Percentiles rank a stretch among this genome's conserved stretches.
Evolutionary conservation across 2,113 vertebrate species (phyloP).

Genomic region (Cranoglanis bouderius): DNA sequence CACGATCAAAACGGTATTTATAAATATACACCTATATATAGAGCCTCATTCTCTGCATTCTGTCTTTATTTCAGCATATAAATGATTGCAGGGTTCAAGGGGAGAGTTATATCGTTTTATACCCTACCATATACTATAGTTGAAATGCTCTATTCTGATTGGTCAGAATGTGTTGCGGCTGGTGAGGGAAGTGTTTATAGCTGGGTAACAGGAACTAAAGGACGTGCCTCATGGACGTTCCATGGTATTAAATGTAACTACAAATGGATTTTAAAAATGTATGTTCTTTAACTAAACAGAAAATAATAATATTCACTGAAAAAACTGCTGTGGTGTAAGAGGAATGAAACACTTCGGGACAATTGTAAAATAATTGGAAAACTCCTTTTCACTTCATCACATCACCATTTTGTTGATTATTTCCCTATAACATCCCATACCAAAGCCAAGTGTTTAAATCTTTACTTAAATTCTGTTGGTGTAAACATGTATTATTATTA

Average conservation of each 20-base stretch:
- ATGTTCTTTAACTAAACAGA: not conserved
- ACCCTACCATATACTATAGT: too few species aligned
- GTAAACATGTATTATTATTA: not conserved
- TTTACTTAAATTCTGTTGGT: not conserved
- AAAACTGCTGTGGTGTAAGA: not conserved
- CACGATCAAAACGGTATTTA: not conserved
- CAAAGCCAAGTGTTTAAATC: not conserved
- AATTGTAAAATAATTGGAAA: not conserved
- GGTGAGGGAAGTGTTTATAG: too few species aligned
- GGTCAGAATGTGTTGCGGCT: too few species aligned
- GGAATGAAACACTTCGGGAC: not conserved
- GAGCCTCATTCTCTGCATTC: not conserved
- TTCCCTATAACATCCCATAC: not conserved
- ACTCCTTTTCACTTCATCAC: not conserved
- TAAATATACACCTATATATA: not conserved
- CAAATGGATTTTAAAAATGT: not conserved
- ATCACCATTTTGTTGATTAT: not conserved
- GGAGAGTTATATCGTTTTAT: too few species aligned
- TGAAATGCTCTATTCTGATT: too few species aligned
- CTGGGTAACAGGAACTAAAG: too few species aligned
- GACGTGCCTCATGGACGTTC: not conserved
- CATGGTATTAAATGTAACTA: not conserved
- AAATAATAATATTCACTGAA: not conserved
- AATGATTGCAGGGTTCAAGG: not conserved
- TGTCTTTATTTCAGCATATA: not conserved